A percentile compares a stretch with the other conserved stretches of the same genome.
Evolutionary conservation across 1,140 invertebrate genomes (phyloP).

Genomic region (Euwallacea similis): DNA sequence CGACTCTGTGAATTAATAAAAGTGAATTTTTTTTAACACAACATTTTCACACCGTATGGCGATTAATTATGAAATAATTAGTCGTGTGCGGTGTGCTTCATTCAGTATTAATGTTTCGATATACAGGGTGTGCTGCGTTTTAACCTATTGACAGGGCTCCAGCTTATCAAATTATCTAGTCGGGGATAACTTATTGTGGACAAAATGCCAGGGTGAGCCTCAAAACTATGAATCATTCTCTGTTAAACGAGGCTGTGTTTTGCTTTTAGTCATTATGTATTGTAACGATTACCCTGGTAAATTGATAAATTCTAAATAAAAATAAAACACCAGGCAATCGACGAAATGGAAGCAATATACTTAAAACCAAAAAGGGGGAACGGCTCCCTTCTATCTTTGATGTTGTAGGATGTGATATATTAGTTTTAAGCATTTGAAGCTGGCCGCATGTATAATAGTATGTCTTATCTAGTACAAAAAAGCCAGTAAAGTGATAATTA

Average conservation of each 20-base stretch:
- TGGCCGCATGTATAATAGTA: not conserved
- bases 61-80: no score
- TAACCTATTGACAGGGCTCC: no score
- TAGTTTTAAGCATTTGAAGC: not conserved
- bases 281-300: no score
- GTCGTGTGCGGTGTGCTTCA: not conserved
- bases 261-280: no score
- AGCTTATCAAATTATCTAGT: no score
- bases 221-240: no score
- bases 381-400: not conserved
- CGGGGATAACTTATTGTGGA: no score
- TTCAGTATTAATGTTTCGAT: not conserved
- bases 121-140: not conserved
- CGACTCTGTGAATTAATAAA: no score
- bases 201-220: no score
- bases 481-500: conserved; percentile 5
- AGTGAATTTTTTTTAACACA: no score
- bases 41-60: no score
- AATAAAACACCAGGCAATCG: conserved; percentile 3
- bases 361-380: not conserved
- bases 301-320: not conserved
- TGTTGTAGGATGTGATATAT: not conserved
- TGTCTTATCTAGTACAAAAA: not conserved
- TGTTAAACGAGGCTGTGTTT: no score
- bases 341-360: conserved; percentile 1